Evolutionary conservation across 2,888 invertebrate genomes (phyloP), one percentile per base, ranked within the genome.

Genomic region (Ctenicera cuprea): DNA sequence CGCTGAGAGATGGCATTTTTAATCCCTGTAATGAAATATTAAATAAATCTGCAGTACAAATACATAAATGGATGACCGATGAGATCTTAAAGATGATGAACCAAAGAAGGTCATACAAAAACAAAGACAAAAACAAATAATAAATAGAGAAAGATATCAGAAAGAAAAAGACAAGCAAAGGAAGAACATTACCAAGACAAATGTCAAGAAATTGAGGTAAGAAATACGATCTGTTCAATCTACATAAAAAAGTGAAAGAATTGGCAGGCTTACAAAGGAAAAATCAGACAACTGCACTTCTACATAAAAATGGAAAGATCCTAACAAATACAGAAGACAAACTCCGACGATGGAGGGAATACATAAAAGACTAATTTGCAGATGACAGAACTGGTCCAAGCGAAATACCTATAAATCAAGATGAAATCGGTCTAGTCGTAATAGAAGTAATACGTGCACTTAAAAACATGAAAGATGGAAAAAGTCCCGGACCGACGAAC

Each of bases 201-300:
- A 45, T 59, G 67, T 41, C 12, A 67, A 64, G 62, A 73, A 62
- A 68, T 68, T 14, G 62, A 73, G 70, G 16, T 8, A 37, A 45
- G 9, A 26, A 22, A 26, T 26, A 57, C 50, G 71, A 71, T 41
- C 26, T 20, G 5, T 71, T 38, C 33, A 43, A 61, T 50, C 18
- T 72, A 20, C 72, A 72, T 41, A 67, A 67, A 64, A 72, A 72
- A 67, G 54, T 61, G 30, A 72, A 57, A 50, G 62, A 73, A 69
- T 11, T 48, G 33, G 68, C n/a, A n/a, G n/a, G n/a, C n/a, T n/a
- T n/a, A n/a, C n/a, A n/a, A n/a, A n/a, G n/a, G n/a, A n/a, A n/a
- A n/a, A n/a, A n/a, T n/a, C 61, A 43, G 68, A 59, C 45, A 50
- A 62, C 41, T 66, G 43, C 30, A 8, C 18, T 61, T 18, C 14